Base-by-base conservation (phyloP, 2,113 vertebrate genomes). In the Phodopus roborovskii region DNA sequence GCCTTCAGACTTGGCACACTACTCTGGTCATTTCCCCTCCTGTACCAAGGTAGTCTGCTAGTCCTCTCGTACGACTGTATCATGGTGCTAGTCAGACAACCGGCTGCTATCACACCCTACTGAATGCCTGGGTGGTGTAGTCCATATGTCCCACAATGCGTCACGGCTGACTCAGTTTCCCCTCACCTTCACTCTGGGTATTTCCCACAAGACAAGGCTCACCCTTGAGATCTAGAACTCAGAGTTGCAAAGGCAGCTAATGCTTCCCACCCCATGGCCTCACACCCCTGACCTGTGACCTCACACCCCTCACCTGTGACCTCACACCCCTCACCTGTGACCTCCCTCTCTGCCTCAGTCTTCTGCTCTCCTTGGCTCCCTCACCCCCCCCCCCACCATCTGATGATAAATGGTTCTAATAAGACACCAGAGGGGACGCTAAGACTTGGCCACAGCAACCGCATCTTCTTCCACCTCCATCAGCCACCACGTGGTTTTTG, bases 331-430 rank as follows among this genome's bases (percentile, higher is more conserved):
- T 50, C 50, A 1, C 28, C 39, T 13, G 39, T 24, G 48, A 26
- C 15, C 30, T 13, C 33, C 42, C 56, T 8, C 10, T 3, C 20
- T 24, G 6, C 15, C 6, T 26, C 4, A 16, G 20, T 6, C 4
- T 16, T 56, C 33, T 12, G 50, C 24, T n/a, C n/a, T 5, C 28
- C 15, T 42, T 28, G 13, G 24, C 16, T 19, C 9, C 48, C 39
- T 9, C 0, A 0, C 10, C 17, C 42, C 15, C 9, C 48, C 39
- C 12, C 0, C 0, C 15, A 12, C 42, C 0, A 1, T 6, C 71
- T 17, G 17, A n/a, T 73, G 48, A 75, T 8, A 36, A 28, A 26
- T 7, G 2, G 20, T 22, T n/a, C 42, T 53, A 48, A 82, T 56
- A 33, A 95, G 50, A 68, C 45, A 39, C 17, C 7, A 5, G 20